Conservation (phyloP, 1,140 invertebrate genomes). For the Planococcus citri region DNA sequence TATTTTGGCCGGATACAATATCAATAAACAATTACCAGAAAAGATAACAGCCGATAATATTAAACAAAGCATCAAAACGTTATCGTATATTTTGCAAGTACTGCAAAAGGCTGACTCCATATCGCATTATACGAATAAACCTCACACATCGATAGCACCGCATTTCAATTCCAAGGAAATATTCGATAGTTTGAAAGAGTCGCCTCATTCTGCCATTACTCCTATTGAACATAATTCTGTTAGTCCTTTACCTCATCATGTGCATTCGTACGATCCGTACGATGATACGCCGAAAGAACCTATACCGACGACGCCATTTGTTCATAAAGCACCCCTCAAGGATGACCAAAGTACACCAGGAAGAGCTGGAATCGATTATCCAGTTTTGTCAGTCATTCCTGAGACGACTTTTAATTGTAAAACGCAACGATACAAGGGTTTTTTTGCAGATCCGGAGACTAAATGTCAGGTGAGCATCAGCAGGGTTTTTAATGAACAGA, state of each 20-base stretch:
- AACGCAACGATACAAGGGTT: conserved; percentile 73
- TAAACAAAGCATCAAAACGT: conserved; percentile 58
- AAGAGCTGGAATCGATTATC: conserved; percentile 68
- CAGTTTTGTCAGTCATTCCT: conserved; percentile 59
- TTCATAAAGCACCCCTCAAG: background rate
- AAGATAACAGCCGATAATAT: conserved; percentile 59
- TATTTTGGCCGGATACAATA: conserved; percentile 46
- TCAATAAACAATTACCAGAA: conserved; percentile 57
- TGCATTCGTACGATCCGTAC: conserved; percentile 13
- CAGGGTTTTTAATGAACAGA: background rate
- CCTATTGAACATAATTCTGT: conserved; percentile 20
- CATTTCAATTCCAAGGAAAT: background rate
- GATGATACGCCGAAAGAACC: conserved; percentile 1
- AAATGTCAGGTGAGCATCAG: conserved; percentile 59
- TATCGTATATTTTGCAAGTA: conserved; percentile 46
- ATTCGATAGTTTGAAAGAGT: background rate
- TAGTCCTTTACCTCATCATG: background rate
- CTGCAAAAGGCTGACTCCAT: conserved; percentile 27
- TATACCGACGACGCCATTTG: background rate
- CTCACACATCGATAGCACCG: background rate
- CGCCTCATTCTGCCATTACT: background rate
- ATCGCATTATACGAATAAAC: conserved; percentile 9
- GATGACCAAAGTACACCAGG: conserved; percentile 55
- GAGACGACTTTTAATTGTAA: conserved; percentile 68
- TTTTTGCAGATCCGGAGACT: conserved; percentile 77